Percentiles rank a stretch among this genome's conserved stretches.
phyloP scores from a whole-genome alignment of 2,888 invertebrate species.

The Lydus trimaculatus region DNA sequence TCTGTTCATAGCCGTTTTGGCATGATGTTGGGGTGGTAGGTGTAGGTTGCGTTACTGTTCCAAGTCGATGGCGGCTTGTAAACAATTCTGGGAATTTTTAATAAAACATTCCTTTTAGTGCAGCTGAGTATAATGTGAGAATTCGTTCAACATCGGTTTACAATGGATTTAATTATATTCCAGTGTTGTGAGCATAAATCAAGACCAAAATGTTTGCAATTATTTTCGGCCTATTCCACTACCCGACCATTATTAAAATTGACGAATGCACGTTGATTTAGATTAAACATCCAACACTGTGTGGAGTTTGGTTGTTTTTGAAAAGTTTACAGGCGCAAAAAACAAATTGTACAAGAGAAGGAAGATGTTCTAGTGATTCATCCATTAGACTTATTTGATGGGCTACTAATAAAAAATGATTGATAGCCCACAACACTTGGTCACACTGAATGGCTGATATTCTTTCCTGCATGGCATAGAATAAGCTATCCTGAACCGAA shows the following conservation, averaged over 20 bases:
- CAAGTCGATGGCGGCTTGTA: constrained; percentile 15
- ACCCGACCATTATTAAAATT: constrained; percentile 21
- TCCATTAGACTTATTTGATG: constrained; percentile 46
- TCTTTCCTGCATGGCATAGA: constrained; percentile 30
- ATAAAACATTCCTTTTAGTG: constrained; percentile 31
- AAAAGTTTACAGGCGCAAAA: background rate
- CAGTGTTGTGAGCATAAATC: constrained; percentile 25
- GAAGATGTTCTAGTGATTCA: constrained; percentile 42
- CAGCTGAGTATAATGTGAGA: constrained; percentile 25
- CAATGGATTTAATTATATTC: constrained; percentile 30
- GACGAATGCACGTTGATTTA: background rate
- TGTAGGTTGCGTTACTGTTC: background rate
- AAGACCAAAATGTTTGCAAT: constrained; percentile 25
- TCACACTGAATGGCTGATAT: constrained; percentile 38
- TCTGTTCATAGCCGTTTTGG: background rate
- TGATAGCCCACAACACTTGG: constrained; percentile 41
- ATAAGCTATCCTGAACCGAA: constrained; percentile 15
- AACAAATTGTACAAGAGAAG: background rate
- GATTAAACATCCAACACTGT: background rate
- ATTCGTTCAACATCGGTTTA: constrained; percentile 26
- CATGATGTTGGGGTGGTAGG: background rate
- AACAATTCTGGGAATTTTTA: constrained; percentile 32
- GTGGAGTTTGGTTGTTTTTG: too few relatives aligned
- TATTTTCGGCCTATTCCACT: constrained; percentile 11
- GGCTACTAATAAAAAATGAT: constrained; percentile 46